These are phyloP conservation scores for Melipona quadrifasciata DNA, from an alignment of 1,140 invertebrate genomes.

Conservation along the genomic window DNA sequence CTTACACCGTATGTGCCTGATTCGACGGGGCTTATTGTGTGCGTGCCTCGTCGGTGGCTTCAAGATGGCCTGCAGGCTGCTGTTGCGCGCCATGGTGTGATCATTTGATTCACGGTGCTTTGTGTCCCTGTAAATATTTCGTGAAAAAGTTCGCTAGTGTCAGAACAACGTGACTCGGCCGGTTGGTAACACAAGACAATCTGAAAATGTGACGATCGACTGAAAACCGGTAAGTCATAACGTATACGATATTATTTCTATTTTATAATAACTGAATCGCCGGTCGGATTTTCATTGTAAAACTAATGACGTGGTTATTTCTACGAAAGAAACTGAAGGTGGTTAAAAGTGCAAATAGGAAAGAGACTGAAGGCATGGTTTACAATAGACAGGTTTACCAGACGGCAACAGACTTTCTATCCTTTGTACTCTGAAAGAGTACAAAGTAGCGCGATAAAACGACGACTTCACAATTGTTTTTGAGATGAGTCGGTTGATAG, in stretches of 20 bases:
- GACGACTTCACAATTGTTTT: conserved; percentile 15
- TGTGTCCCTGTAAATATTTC: conserved; percentile 16
- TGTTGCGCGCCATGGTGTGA: conserved; percentile 45
- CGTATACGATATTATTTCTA: neutral
- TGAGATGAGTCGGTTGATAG: conserved; percentile 24
- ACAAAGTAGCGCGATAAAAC: neutral
- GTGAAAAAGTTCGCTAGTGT: conserved; percentile 14
- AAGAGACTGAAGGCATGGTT: neutral
- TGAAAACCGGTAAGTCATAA: conserved; percentile 52
- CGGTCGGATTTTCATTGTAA: neutral
- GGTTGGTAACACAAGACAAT: conserved; percentile 19
- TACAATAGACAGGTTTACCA: neutral
- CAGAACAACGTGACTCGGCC: conserved; percentile 24
- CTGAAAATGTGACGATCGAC: conserved; percentile 59
- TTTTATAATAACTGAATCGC: neutral
- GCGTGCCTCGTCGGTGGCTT: conserved; percentile 55
- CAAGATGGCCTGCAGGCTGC: conserved; percentile 64
- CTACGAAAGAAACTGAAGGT: neutral
- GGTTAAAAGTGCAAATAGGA: conserved; percentile 1
- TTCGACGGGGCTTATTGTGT: conserved; percentile 54
- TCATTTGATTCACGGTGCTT: conserved; percentile 25
- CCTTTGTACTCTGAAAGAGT: neutral
- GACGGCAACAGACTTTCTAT: conserved; percentile 9
- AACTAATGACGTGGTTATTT: conserved; percentile 6
- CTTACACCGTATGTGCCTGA: conserved; percentile 54